Evolutionary conservation across 2,888 invertebrate species (phyloP).

Genomic region (Philereme vetulata): DNA sequence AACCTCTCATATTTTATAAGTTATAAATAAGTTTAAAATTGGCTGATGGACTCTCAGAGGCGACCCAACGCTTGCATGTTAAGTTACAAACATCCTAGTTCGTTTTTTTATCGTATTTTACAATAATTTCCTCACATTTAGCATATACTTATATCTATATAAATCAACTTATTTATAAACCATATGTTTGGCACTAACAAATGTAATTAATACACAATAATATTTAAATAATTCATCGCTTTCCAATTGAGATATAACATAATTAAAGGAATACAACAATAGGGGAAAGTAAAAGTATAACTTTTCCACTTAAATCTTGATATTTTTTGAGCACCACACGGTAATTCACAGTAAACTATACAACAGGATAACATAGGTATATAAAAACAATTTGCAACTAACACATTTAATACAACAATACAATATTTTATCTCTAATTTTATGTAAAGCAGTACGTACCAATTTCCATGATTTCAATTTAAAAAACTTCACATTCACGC

Average conservation of each 20-base stretch:
- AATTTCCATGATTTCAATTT: slow-evolving; percentile 22
- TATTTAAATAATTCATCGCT: slow-evolving; percentile 52
- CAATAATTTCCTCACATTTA: slow-evolving; percentile 65
- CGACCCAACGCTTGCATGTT: slow-evolving; percentile 63
- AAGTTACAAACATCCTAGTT: slow-evolving; percentile 79
- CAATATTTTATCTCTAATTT: slow-evolving; percentile 21
- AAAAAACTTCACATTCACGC: slow-evolving; percentile 3
- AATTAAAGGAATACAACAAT: slow-evolving; percentile 42
- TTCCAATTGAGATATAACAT: slow-evolving; percentile 49
- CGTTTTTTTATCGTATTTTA: slow-evolving; percentile 73
- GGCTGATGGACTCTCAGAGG: slow-evolving; percentile 68
- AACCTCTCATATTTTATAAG: slow-evolving; percentile 64
- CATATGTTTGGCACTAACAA: slow-evolving; percentile 81
- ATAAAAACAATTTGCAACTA: slow-evolving; percentile 32
- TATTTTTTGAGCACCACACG: slow-evolving; percentile 65
- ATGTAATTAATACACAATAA: slow-evolving; percentile 73
- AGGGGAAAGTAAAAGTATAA: slow-evolving; percentile 40
- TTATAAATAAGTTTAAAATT: slow-evolving; percentile 74
- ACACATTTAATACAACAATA: slow-evolving; percentile 24
- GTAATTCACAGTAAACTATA: slow-evolving; percentile 37
- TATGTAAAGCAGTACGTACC: slow-evolving; percentile 18
- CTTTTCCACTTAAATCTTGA: slow-evolving; percentile 42
- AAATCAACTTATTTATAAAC: slow-evolving; percentile 78
- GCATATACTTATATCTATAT: slow-evolving; percentile 71
- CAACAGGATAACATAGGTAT: slow-evolving; percentile 37